Base-by-base conservation (phyloP, 2,797 vertebrate species). In the Thunnus albacares region DNA sequence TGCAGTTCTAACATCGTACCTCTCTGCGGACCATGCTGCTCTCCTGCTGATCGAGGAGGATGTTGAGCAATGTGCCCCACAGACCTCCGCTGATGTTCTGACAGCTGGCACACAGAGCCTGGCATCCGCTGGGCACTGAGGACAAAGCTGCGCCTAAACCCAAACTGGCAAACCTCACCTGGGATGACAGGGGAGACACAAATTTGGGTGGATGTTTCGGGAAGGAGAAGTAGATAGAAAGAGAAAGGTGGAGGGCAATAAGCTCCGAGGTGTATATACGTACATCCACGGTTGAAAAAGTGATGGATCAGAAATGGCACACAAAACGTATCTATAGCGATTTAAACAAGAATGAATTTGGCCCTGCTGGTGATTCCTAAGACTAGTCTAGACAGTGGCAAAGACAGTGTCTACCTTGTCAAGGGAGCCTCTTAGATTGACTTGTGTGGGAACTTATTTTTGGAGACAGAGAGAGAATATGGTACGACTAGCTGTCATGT, bases 41-140 rank as follows among this genome's bases (percentile, higher is more conserved):
- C 88, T 99, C 98, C 55, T 94, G 96, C 64, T 96, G 97, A 91
- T 99, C 98, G 90, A 99, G 94, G 58, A 99, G 96, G 82, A 99
- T 98, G 93, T 97, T 99, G 82, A 99, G 93, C 80, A 97, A 95
- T 0, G 97, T 99, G 73, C 97, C 98, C 98, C 98, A 99, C 83
- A 99, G 96, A 15, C 98, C 98, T 81, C 98, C 98, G 26, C 98
- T 98, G 92, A 99, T 99, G 93, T 99, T 98, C 92, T 97, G 98
- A 94, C 98, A 99, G 93, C 98, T 98, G 89, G 93, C 93, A 63
- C 96, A 95, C 89, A 99, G 94, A 81, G 96, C 96, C 86, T 96
- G 88, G 82, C 97, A 98, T 68, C 98, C 98, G 12, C 64, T 89
- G 90, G 97, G 95, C 85, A 96, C 80, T 5, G 96, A 96, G 68